Evolutionary conservation across 2,113 vertebrate species (phyloP).

Genomic region (Megaptera novaeangliae): DNA sequence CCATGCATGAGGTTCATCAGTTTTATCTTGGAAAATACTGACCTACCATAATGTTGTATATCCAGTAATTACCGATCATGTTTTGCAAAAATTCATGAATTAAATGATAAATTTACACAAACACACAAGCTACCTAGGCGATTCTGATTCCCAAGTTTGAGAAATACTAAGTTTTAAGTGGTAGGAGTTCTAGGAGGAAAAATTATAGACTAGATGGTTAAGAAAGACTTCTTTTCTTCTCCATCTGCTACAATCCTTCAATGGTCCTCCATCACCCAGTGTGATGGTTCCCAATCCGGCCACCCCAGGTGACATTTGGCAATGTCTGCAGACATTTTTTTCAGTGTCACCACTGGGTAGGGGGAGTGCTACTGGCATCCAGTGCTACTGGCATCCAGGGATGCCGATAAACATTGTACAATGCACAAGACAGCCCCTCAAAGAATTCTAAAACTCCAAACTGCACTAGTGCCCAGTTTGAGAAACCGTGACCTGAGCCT

Average conservation of each 20-base stretch:
- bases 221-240: background rate
- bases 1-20: background rate
- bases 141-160: conserved; percentile 11
- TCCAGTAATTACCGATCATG: background rate
- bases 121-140: background rate
- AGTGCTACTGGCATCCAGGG: background rate
- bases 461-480: background rate
- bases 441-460: background rate
- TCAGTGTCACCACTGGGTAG: background rate
- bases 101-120: background rate
- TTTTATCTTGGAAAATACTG: background rate
- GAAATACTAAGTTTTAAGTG: conserved; percentile 11
- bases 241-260: background rate
- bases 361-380: background rate
- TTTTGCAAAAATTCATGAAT: background rate
- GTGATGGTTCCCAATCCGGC: background rate
- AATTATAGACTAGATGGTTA: background rate
- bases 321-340: background rate
- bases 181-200: background rate
- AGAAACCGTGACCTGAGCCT: background rate
- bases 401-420: background rate
- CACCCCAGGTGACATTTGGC: background rate
- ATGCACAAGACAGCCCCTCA: background rate
- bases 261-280: background rate
- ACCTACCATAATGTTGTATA: background rate